Base-by-base conservation (phyloP, 2,113 vertebrate species). In the Eretmochelys imbricata region DNA sequence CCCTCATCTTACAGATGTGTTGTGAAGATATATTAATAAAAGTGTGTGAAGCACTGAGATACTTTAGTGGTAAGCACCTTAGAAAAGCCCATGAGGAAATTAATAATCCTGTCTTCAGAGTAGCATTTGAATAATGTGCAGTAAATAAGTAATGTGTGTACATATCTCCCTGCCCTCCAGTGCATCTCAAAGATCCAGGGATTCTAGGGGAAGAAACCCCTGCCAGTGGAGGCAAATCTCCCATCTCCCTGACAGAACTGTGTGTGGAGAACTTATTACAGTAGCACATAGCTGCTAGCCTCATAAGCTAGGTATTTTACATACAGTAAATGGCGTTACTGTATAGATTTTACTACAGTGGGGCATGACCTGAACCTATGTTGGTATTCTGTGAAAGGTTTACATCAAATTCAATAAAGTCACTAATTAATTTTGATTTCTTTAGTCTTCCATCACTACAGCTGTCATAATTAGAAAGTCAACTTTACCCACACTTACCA, bases 381-480 rank as follows among this genome's bases (percentile, higher is more conserved):
- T 82, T 92, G 95, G 89, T 5, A 82, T 85, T 54, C 91, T 89
- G 84, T 24, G 78, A 91, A 94, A 93, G 87, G 91, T 90, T 96
- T 89, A 95, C 89, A 88, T 93, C 27, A 87, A 96, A 90, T 91
- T 96, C 88, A 88, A 65, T 92, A 94, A 97, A 96, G 80, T 89
- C 59, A 93, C 4, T 93, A 78, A 78, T 93, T 97, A 97, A 93
- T 91, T 97, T 93, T 94, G 93, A 95, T 95, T 96, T 95, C 94
- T 87, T 85, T 48, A 92, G 3, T 35, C 89, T 92, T 85, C 95
- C 54, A 89, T 95, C 55, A 31, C 50, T 92, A 93, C 84, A 95
- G 94, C 96, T 97, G 91, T 96, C 92, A 55, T 96, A 97, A 97
- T 95, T 96, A 96, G 84, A 94, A 95, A 97, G 96, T 95, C 93